These are phyloP conservation scores for Pipra filicauda DNA, from an alignment of 2,113 vertebrate species.

Conservation along the genomic window DNA sequence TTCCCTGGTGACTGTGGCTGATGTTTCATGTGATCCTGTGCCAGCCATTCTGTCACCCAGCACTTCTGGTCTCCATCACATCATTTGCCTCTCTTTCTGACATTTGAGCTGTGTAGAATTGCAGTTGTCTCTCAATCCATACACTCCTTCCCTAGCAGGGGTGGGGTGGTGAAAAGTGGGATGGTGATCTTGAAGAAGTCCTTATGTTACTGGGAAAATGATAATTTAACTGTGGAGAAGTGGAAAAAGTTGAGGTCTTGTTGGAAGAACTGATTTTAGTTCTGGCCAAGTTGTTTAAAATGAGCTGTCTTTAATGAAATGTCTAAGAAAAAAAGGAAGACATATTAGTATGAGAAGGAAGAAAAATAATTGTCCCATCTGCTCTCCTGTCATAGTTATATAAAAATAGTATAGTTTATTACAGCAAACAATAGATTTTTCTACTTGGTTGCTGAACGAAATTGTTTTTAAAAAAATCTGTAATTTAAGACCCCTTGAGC, in stretches of 20 bases:
- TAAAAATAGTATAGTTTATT: neutral
- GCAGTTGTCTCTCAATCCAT: neutral
- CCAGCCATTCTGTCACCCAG: neutral
- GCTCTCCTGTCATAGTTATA: neutral
- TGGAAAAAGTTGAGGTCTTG: neutral
- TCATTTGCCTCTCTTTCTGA: neutral
- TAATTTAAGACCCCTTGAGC: neutral
- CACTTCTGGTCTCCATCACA: neutral
- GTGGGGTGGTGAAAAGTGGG: neutral
- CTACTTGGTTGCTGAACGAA: neutral
- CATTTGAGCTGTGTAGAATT: rapidly evolving
- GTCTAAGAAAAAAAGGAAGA: neutral
- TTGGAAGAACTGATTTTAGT: neutral
- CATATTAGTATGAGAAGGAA: neutral
- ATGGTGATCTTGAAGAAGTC: neutral
- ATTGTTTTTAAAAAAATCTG: neutral
- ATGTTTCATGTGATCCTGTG: neutral
- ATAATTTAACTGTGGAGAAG: neutral
- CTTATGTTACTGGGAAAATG: neutral
- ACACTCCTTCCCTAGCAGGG: neutral
- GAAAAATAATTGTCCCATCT: neutral
- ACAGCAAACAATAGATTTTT: neutral
- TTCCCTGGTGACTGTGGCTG: neutral
- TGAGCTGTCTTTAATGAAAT: neutral
- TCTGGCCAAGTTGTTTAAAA: neutral